A percentile compares a stretch with the other conserved stretches of the same genome.
phyloP scores from a whole-genome alignment of 2,797 vertebrate genomes.

The Ispidina lecontei region DNA sequence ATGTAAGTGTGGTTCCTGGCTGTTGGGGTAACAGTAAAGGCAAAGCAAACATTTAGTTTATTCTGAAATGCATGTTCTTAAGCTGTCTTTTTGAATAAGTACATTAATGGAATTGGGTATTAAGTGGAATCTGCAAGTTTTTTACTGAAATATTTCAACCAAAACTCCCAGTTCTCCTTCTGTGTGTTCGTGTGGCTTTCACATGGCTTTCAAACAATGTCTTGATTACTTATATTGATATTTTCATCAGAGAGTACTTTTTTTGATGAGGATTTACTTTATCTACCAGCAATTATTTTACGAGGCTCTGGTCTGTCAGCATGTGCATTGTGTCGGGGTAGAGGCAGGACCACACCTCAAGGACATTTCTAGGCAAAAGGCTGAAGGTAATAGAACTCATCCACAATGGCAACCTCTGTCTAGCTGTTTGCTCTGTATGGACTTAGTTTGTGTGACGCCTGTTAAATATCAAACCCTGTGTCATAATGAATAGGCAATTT shows the following conservation, averaged over 20 bases:
- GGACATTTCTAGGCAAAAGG: background rate
- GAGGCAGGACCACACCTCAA: conserved; percentile 11
- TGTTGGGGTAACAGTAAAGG: background rate
- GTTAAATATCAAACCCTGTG: conserved; percentile 43
- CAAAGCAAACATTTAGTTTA: background rate
- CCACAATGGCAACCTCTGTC: conserved; percentile 59
- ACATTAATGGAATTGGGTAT: background rate
- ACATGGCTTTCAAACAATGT: background rate
- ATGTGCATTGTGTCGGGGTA: background rate
- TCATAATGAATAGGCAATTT: conserved; percentile 47
- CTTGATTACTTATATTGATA: background rate
- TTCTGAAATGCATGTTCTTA: conserved; percentile 4
- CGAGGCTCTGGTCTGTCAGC: conserved; percentile 25
- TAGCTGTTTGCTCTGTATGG: conserved; percentile 44
- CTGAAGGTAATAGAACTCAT: background rate
- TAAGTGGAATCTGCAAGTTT: background rate
- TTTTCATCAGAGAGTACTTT: background rate
- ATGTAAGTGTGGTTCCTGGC: background rate
- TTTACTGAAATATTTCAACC: background rate
- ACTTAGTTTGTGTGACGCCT: conserved; percentile 38
- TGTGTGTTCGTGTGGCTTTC: background rate
- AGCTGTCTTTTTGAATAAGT: background rate
- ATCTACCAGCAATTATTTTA: conserved; percentile 20
- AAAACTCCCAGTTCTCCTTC: background rate
- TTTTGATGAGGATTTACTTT: conserved; percentile 28